Conservation (phyloP, 2,888 invertebrate genomes). For the Drosophila robusta region DNA sequence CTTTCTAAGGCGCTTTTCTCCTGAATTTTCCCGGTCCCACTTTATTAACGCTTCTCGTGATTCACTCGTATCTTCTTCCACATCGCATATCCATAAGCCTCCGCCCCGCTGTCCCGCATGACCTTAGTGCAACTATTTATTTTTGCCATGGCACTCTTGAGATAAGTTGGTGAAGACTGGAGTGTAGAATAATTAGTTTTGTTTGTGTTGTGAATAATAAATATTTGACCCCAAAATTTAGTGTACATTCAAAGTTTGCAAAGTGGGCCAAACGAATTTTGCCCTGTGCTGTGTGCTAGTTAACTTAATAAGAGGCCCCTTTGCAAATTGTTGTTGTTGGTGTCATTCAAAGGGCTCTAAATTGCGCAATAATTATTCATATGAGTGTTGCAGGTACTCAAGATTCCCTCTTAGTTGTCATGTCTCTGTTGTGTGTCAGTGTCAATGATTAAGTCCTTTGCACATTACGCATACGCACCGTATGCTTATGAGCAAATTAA, state of each 20-base stretch:
- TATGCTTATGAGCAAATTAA: slow-evolving; percentile 23
- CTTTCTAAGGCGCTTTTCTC: no score
- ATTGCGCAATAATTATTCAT: slow-evolving; percentile 12
- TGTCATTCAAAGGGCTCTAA: slow-evolving; percentile 1
- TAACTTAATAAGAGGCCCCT: not conserved
- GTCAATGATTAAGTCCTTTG: slow-evolving; percentile 23
- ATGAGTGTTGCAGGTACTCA: not conserved
- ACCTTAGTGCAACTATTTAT: not conserved
- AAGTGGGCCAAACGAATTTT: no score
- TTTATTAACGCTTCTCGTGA: not conserved
- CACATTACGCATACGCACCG: slow-evolving; percentile 34
- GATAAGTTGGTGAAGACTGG: not conserved
- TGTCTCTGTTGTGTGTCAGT: slow-evolving; percentile 9
- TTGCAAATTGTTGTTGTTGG: not conserved
- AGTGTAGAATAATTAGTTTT: not conserved
- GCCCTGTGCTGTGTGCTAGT: not conserved
- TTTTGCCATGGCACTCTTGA: not conserved
- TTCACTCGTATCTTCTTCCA: not conserved
- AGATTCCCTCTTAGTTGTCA: slow-evolving; percentile 1
- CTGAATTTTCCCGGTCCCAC: no score
- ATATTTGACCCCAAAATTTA: not conserved
- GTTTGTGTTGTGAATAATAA: not conserved
- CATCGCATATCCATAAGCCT: not conserved
- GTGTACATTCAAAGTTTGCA: not conserved
- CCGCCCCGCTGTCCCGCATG: not conserved